phyloP scores from a whole-genome alignment of 2,797 vertebrate species.

The Nothura maculosa region DNA sequence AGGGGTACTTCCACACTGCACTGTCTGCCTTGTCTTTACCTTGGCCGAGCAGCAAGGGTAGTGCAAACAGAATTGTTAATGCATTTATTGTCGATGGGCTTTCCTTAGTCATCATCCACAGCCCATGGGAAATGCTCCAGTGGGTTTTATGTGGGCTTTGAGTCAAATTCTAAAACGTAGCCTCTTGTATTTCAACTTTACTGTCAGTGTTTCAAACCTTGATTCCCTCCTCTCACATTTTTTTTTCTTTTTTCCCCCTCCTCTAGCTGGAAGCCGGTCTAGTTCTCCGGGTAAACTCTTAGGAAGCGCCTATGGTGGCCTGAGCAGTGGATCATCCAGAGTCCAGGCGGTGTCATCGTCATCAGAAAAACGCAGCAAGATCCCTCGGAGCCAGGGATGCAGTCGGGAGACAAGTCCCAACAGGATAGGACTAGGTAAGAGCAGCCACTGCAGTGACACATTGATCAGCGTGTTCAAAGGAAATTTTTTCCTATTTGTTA shows the following conservation, averaged over 20 bases:
- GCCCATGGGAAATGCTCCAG: background rate
- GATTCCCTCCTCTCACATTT: background rate
- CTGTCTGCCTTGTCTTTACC: background rate
- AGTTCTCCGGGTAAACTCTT: conserved; percentile 96
- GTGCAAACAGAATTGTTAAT: background rate
- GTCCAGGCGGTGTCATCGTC: conserved; percentile 85
- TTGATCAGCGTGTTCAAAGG: fast-evolving
- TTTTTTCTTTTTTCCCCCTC: background rate
- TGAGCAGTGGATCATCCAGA: conserved; percentile 82
- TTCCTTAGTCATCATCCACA: background rate
- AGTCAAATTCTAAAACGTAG: background rate
- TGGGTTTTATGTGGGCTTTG: background rate
- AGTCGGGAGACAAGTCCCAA: conserved; percentile 97
- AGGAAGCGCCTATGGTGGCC: conserved; percentile 89
- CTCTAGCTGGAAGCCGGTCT: conserved; percentile 93
- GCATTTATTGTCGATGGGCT: background rate
- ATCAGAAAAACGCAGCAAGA: conserved; percentile 91
- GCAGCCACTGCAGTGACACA: background rate
- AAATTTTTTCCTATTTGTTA: background rate
- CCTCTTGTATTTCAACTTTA: background rate
- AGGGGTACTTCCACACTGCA: background rate
- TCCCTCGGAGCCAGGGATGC: conserved; percentile 97
- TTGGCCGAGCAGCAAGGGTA: background rate
- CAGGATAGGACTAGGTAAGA: conserved; percentile 93
- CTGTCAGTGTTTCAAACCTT: background rate